phyloP scores from a whole-genome alignment of 2,113 vertebrate species.

The Azemiops feae region DNA sequence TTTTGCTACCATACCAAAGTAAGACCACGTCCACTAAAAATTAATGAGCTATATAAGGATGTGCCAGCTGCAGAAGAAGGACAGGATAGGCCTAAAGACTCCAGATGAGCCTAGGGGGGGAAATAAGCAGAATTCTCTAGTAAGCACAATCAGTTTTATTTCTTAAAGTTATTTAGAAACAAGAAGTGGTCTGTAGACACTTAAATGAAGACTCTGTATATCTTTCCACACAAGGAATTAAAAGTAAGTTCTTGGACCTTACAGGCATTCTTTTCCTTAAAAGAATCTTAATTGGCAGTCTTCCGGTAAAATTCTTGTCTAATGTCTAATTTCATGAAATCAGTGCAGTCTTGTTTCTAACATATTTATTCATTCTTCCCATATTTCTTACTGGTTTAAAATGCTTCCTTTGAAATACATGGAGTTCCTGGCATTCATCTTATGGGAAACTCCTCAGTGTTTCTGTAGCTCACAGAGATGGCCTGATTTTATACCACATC shows the following conservation, averaged over 20 bases:
- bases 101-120: background rate
- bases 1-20: background rate
- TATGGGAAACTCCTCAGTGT: background rate
- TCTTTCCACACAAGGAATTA: background rate
- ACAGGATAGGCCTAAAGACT: background rate
- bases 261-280: background rate
- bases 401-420: background rate
- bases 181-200: background rate
- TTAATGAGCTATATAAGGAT: conserved; percentile 6
- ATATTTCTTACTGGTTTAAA: background rate
- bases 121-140: background rate
- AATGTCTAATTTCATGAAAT: background rate
- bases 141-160: background rate
- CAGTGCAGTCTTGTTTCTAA: background rate
- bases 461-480: background rate
- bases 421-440: background rate
- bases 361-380: background rate
- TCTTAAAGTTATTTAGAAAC: background rate
- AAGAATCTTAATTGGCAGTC: background rate
- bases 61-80: conserved; percentile 1
- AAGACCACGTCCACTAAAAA: conserved; percentile 19
- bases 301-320: background rate
- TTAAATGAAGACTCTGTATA: background rate
- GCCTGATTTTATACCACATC: background rate
- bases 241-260: background rate